These are phyloP conservation scores for Nannospalax galili DNA, from an alignment of 2,113 vertebrate genomes.

Conservation along the genomic window DNA sequence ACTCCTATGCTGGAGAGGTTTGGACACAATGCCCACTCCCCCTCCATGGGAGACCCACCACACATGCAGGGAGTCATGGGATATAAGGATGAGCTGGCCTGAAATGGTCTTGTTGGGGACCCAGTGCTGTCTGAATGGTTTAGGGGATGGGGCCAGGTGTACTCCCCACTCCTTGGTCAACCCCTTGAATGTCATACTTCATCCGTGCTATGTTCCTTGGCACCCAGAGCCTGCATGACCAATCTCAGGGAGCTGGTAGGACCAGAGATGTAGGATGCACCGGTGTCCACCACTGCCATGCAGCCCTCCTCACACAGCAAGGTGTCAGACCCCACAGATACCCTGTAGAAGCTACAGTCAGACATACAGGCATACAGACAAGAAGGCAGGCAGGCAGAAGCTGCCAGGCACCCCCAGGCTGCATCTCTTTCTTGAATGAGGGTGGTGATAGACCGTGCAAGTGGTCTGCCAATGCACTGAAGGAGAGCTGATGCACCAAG, in stretches of 20 bases:
- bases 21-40: too few species aligned
- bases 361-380: background rate
- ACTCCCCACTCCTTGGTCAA: too few species aligned
- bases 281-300: conserved; percentile 92
- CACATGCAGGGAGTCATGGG: background rate
- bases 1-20: background rate
- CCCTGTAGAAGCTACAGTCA: conserved; percentile 81
- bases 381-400: background rate
- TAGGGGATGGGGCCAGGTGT: fast-evolving
- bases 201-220: conserved; percentile 88
- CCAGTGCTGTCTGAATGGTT: background rate
- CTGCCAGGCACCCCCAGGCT: background rate
- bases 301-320: conserved; percentile 94
- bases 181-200: conserved; percentile 85
- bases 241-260: conserved; percentile 90
- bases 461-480: fast-evolving
- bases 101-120: background rate
- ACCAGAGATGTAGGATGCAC: conserved; percentile 95
- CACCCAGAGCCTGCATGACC: conserved; percentile 93
- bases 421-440: background rate
- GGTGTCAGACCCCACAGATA: conserved; percentile 89
- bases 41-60: background rate
- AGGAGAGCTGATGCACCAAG: too few species aligned
- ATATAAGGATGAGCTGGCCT: background rate
- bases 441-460: background rate